Conservation (phyloP, 1,140 invertebrate species). For the Bradysia coprophila region DNA sequence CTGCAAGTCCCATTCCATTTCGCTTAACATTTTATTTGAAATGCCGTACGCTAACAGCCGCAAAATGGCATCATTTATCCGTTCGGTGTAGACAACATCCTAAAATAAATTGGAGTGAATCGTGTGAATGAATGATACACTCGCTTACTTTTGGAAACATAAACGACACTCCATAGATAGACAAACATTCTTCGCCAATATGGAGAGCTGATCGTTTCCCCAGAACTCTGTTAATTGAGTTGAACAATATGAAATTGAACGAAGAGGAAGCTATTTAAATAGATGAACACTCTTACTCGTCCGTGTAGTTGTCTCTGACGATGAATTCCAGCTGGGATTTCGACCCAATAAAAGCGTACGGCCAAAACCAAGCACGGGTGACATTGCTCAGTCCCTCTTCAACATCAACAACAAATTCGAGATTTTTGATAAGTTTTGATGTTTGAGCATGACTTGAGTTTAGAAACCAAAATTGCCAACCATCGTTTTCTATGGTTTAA, state of each 20-base stretch:
- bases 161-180: constrained; percentile 40
- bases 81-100: constrained; percentile 36
- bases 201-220: constrained; percentile 41
- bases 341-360: constrained; percentile 52
- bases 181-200: constrained; percentile 48
- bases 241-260: neutral
- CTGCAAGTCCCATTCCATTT: constrained; percentile 48
- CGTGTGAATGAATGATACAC: no score
- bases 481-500: constrained; percentile 39
- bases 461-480: constrained; percentile 45
- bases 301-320: constrained; percentile 43
- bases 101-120: no score
- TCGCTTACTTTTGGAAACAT: constrained; percentile 35
- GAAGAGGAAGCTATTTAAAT: neutral
- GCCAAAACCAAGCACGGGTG: constrained; percentile 48
- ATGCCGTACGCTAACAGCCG: constrained; percentile 41
- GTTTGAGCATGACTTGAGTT: constrained; percentile 37
- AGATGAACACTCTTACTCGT: constrained; percentile 24
- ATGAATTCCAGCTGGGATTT: constrained; percentile 43
- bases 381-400: constrained; percentile 44
- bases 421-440: constrained; percentile 35
- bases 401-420: constrained; percentile 41
- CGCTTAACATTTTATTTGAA: constrained; percentile 37
- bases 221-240: constrained; percentile 19
- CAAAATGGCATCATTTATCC: constrained; percentile 34